Percentiles rank a stretch among this genome's conserved stretches.
Conservation (phyloP, 2,888 invertebrate genomes). For the Vesta saturnalis region DNA sequence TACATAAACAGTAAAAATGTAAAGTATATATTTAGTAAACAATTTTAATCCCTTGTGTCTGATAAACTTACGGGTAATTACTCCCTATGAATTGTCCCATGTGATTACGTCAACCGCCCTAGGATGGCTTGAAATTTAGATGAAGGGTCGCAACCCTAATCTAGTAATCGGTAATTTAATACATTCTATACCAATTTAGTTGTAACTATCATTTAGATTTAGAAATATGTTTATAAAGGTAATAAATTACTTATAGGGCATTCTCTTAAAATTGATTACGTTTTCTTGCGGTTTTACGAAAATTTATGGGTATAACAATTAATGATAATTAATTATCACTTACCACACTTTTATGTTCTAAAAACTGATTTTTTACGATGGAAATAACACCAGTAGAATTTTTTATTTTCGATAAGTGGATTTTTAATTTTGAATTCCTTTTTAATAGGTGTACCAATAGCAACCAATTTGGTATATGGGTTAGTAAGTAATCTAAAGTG, state of each 20-base stretch:
- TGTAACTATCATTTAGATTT: slow-evolving; percentile 11
- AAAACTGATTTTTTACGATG: slow-evolving; percentile 30
- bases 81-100: slow-evolving; percentile 32
- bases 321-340: slow-evolving; percentile 56
- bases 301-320: slow-evolving; percentile 56
- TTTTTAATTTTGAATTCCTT: slow-evolving; percentile 24
- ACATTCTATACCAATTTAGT: slow-evolving; percentile 25
- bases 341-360: slow-evolving; percentile 45
- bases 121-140: slow-evolving; percentile 30
- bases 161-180: slow-evolving; percentile 32
- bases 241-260: slow-evolving; percentile 10
- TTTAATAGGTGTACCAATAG: slow-evolving; percentile 13
- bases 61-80: slow-evolving; percentile 37
- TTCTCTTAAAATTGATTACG: slow-evolving; percentile 22
- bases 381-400: slow-evolving; percentile 15
- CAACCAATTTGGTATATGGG: slow-evolving; percentile 1
- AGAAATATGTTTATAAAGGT: slow-evolving; percentile 15
- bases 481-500: slow-evolving; percentile 9
- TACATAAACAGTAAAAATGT: slow-evolving; percentile 8
- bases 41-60: slow-evolving; percentile 24
- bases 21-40: slow-evolving; percentile 9
- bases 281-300: slow-evolving; percentile 25
- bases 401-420: slow-evolving; percentile 22
- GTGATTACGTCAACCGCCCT: slow-evolving; percentile 31
- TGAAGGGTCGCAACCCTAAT: slow-evolving; percentile 29